A percentile compares a stretch with the other conserved stretches of the same genome.
Conservation (phyloP, 2,113 vertebrate species). For the Carollia perspicillata region DNA sequence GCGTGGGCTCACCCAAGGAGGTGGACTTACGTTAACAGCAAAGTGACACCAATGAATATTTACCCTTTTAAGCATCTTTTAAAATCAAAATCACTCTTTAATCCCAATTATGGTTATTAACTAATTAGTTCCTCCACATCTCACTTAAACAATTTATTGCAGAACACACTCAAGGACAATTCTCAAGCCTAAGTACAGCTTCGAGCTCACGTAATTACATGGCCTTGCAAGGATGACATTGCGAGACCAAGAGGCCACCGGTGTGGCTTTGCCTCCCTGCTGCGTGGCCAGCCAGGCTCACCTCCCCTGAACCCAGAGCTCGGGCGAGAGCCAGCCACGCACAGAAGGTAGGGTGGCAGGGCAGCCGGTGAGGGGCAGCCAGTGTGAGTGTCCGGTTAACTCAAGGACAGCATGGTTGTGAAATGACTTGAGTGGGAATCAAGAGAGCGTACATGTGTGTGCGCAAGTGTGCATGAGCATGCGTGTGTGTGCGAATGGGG, state of each 20-base stretch:
- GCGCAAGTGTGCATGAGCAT: accelerated
- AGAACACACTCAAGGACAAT: constrained; percentile 61
- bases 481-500: accelerated
- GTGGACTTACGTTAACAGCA: constrained; percentile 30
- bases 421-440: no score
- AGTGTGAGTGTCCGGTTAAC: no score
- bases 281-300: accelerated
- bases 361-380: neutral
- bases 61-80: constrained; percentile 62
- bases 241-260: neutral
- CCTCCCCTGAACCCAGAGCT: accelerated
- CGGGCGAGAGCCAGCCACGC: accelerated
- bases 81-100: constrained; percentile 68
- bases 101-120: constrained; percentile 70
- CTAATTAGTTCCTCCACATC: constrained; percentile 65
- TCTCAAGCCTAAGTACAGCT: constrained; percentile 31
- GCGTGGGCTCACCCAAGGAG: neutral
- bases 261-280: neutral
- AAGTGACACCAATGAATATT: constrained; percentile 59
- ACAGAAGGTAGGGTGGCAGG: neutral
- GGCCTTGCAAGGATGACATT: neutral
- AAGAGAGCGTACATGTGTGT: no score
- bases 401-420: accelerated
- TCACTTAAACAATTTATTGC: constrained; percentile 61
- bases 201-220: neutral